A percentile compares a stretch with the other conserved stretches of the same genome.
Conservation (phyloP, 2,888 invertebrate genomes). For the Heliconius charithonia region DNA sequence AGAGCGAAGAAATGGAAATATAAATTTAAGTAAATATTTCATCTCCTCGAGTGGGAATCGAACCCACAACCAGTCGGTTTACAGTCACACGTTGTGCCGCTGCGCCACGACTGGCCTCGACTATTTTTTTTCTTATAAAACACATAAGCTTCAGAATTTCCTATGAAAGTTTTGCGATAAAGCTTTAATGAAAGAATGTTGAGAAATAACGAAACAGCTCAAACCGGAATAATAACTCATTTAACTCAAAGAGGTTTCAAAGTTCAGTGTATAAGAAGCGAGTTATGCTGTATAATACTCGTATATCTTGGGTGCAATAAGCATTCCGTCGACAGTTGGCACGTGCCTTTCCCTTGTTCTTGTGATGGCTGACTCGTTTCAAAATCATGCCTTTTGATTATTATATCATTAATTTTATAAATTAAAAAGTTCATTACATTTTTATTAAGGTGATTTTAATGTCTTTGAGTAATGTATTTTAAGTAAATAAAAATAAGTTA, state of each 20-base stretch:
- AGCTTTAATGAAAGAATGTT: conserved; percentile 1
- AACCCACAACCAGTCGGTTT: too few relatives aligned
- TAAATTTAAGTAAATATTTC: too few relatives aligned
- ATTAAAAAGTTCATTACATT: not conserved
- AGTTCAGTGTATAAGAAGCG: conserved; percentile 56
- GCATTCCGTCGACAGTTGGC: conserved; percentile 63
- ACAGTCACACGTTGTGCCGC: too few relatives aligned
- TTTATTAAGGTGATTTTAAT: too few relatives aligned
- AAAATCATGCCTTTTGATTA: not conserved
- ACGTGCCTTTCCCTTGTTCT: conserved; percentile 57
- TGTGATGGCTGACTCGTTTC: conserved; percentile 10
- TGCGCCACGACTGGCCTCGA: too few relatives aligned
- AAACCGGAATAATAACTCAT: conserved; percentile 31
- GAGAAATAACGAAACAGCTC: not conserved
- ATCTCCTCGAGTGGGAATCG: too few relatives aligned
- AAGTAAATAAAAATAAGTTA: too few relatives aligned
- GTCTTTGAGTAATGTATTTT: not conserved
- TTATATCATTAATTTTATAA: not conserved
- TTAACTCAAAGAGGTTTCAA: conserved; percentile 55
- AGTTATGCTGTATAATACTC: conserved; percentile 62
- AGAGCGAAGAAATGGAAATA: too few relatives aligned
- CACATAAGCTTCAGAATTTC: not conserved
- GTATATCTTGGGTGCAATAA: conserved; percentile 72
- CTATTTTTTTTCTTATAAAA: not conserved
- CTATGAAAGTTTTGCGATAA: not conserved